Base-by-base conservation (phyloP, 2,888 invertebrate species). In the Meiosimyza decipiens region DNA sequence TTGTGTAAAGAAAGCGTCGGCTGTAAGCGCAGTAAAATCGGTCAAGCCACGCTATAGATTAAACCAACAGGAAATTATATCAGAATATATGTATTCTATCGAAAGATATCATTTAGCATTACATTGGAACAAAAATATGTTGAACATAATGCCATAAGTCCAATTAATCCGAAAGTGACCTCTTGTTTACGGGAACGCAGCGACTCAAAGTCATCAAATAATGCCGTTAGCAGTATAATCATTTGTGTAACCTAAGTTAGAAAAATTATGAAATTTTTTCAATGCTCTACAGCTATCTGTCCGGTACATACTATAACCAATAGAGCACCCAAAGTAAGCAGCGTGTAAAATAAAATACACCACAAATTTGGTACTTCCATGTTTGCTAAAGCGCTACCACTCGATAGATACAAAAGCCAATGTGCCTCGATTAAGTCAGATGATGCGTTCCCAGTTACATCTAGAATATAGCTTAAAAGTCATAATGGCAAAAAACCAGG, bases 311-410 rank as follows among this genome's bases (percentile, higher is more conserved):
- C 87, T 92, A 91, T 82, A 94, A 95, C 79, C 94, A 90, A 73
- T 93, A 88, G 78, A 91, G 91, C 76, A 93, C 89, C 77, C 78
- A 93, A 90, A 83, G 92, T 91, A 40, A 94, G 85, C 93, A 94
- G 93, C 1, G 91, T 84, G 85, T 93, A 93, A 84, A 93, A 94
- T 1, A 91, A 87, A 0, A 93, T 82, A 0, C 93, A 90, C 93
- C 93, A 93, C 51, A 93, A 85, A 76, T 93, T 92, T 0, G 93
- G 90, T 77, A 90, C 28, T 7, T 73, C 73, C n/a, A 79, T 15
- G 11, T 72, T 67, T 3, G 77, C 77, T 71, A 79, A 68, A 0
- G 52, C 73, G 15, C 67, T 75, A 13, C 76, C 77, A 54, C 74
- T 73, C 15, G 59, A 40, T 13, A 79, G 12, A 52, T 74, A 75